These are phyloP conservation scores for Ptilorrhoa leucosticta DNA, from an alignment of 2,113 vertebrate genomes.

Conservation along the genomic window DNA sequence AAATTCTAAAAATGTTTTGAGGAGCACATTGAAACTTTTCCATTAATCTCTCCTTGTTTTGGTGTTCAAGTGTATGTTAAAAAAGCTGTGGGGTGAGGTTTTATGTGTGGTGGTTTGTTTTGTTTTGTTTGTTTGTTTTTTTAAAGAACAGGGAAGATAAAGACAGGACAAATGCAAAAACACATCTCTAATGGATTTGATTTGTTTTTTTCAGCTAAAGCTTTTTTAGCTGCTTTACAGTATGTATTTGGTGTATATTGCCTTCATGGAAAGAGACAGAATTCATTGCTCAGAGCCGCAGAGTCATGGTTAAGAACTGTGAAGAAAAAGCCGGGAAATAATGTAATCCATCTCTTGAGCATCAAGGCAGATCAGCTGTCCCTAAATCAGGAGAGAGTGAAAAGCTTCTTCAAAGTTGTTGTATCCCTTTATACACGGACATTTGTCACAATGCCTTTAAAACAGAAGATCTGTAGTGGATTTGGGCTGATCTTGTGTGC, in stretches of 20 bases:
- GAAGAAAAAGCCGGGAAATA: background rate
- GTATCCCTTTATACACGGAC: background rate
- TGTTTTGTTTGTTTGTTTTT: background rate
- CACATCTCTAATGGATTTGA: background rate
- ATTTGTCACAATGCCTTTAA: background rate
- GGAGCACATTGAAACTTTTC: background rate
- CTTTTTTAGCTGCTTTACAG: background rate
- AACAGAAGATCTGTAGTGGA: background rate
- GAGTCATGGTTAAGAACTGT: background rate
- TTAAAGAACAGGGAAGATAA: background rate
- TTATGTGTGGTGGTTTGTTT: background rate
- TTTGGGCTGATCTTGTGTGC: background rate
- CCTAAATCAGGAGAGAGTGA: background rate
- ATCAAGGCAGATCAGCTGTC: background rate
- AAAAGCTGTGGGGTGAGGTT: background rate
- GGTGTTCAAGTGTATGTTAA: background rate
- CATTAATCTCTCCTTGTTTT: background rate
- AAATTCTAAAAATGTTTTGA: background rate
- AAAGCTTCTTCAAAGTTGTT: background rate
- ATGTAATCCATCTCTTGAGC: background rate
- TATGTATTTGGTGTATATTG: background rate
- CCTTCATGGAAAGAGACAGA: background rate
- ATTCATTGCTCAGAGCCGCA: background rate
- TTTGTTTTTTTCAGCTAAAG: background rate
- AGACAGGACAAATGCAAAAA: background rate